Evolutionary conservation across 2,113 vertebrate species (phyloP).

Genomic region (Sinocyclocheilus anophthalmus): DNA sequence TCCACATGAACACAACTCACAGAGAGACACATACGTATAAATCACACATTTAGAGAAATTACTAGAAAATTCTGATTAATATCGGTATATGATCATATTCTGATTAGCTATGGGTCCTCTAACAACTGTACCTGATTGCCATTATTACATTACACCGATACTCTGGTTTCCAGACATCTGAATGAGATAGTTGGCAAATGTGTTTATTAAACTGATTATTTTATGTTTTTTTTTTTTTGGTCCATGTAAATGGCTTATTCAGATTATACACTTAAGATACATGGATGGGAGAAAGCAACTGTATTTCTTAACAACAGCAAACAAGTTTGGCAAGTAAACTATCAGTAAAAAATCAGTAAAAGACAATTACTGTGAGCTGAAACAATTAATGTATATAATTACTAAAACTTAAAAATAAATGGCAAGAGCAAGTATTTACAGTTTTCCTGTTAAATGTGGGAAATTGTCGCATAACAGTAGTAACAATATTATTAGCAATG

Average conservation of each 20-base stretch:
- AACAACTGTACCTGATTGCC: neutral
- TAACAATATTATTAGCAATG: too few relatives aligned
- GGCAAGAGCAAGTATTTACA: too few relatives aligned
- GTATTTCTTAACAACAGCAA: neutral
- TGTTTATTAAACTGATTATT: neutral
- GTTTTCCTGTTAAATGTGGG: too few relatives aligned
- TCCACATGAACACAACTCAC: conserved; percentile 60
- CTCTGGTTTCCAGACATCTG: neutral
- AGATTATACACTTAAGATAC: neutral
- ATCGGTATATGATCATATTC: neutral
- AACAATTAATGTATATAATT: too few relatives aligned
- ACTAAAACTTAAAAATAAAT: too few relatives aligned
- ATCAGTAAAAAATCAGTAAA: too few relatives aligned
- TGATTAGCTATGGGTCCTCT: neutral
- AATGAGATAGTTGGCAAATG: neutral
- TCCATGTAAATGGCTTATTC: neutral
- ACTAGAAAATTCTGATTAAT: neutral
- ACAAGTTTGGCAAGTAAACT: too few relatives aligned
- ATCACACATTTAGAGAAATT: neutral
- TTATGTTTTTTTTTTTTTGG: neutral
- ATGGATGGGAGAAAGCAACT: neutral
- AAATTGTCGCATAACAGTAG: too few relatives aligned
- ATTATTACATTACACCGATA: neutral
- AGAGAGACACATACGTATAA: neutral
- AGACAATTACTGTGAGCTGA: too few relatives aligned